A percentile compares a stretch with the other conserved stretches of the same genome.
Conservation (phyloP, 1,140 invertebrate genomes). For the Pseudomyrmex pallidus region DNA sequence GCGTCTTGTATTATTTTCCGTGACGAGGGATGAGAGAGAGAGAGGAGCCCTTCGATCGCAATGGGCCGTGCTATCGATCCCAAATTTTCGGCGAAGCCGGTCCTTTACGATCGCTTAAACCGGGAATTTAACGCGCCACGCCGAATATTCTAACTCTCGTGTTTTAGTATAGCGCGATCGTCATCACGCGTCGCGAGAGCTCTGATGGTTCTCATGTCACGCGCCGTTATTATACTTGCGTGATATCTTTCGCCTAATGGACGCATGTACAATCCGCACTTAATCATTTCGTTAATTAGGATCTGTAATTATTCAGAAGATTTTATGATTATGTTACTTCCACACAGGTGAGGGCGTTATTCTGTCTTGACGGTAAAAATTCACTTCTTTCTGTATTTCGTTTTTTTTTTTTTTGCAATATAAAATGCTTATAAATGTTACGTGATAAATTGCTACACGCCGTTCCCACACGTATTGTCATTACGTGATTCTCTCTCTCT, state of each 20-base stretch:
- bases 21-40: neutral
- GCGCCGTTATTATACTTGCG: slow-evolving; percentile 1
- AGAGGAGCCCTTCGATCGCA: slow-evolving; percentile 26
- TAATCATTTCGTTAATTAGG: slow-evolving; percentile 10
- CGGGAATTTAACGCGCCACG: slow-evolving; percentile 54
- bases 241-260: neutral
- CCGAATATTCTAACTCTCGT: slow-evolving; percentile 38
- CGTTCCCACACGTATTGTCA: too few relatives aligned
- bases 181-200: slow-evolving; percentile 5
- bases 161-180: slow-evolving; percentile 41
- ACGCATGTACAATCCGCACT: neutral
- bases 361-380: too few relatives aligned
- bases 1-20: slow-evolving; percentile 27
- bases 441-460: too few relatives aligned
- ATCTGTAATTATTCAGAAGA: neutral
- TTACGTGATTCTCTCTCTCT: too few relatives aligned
- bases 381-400: too few relatives aligned
- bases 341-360: neutral
- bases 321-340: slow-evolving; percentile 9
- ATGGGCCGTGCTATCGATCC: neutral
- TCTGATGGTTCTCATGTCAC: neutral
- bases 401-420: too few relatives aligned
- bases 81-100: slow-evolving; percentile 23
- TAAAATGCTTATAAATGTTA: too few relatives aligned
- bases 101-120: slow-evolving; percentile 67